phyloP scores from a whole-genome alignment of 1,140 invertebrate species.

The Helicorthomorpha holstii region DNA sequence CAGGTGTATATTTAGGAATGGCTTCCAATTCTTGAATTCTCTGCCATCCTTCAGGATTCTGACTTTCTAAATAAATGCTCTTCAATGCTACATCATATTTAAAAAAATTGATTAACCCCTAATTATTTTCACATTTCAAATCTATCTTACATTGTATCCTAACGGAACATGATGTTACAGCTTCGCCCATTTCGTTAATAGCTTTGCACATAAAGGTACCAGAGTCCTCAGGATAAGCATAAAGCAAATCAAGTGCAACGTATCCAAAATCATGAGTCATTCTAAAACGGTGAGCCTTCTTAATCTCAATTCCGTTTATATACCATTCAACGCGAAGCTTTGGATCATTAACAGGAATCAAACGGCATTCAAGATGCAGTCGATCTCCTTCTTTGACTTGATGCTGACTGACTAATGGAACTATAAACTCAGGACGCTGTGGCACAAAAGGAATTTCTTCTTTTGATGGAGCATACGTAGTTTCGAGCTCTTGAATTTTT shows the following conservation, averaged over 20 bases:
- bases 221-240: constrained; percentile 81
- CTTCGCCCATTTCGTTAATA: constrained; percentile 76
- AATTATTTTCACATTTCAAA: constrained; percentile 7
- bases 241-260: constrained; percentile 82
- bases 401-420: constrained; percentile 38
- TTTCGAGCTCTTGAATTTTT: constrained; percentile 77
- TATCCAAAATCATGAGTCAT: constrained; percentile 92
- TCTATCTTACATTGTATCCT: constrained; percentile 33
- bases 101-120: not conserved
- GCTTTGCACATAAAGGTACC: constrained; percentile 90
- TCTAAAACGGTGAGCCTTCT: constrained; percentile 46
- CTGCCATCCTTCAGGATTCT: constrained; percentile 80
- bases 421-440: constrained; percentile 17
- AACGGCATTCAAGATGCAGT: constrained; percentile 84
- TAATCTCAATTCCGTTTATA: constrained; percentile 57
- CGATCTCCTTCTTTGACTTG: constrained; percentile 77
- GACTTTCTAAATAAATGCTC: constrained; percentile 72
- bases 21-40: constrained; percentile 79
- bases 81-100: constrained; percentile 41
- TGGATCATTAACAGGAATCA: constrained; percentile 89
- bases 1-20: constrained; percentile 51
- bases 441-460: constrained; percentile 48
- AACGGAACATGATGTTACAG: constrained; percentile 77
- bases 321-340: constrained; percentile 93
- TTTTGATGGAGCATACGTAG: constrained; percentile 51